Base-by-base conservation (phyloP, 1,140 invertebrate species). In the Cryptotermes secundus region DNA sequence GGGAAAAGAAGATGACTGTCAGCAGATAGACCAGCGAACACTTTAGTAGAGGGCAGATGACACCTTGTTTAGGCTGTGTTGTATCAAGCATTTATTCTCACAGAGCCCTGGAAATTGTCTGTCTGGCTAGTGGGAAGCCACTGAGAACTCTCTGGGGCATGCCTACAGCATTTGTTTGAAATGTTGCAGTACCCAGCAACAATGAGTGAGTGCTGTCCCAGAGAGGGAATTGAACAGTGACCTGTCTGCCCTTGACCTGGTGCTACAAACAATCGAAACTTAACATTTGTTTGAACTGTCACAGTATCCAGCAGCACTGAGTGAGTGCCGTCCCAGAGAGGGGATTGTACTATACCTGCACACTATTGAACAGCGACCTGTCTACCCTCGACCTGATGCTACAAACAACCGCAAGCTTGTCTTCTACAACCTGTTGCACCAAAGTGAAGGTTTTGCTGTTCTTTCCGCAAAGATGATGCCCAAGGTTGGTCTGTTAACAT, bases 301-400 rank as follows among this genome's bases (percentile, higher is more conserved):
- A 3, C 91, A 93, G 90, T 90, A 93, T 86, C 88, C 90, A 45
- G 84, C 87, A 45, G 84, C 87, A 34, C 87, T 95, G 22, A 87
- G 86, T 79, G 84, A 87, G 38, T 90, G 90, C 79, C 89, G 89
- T 83, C 91, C 92, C 24, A 14, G 85, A 34, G 53, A 89, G 31
- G 83, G 86, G 34, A 1, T 24, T 35, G 79, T 88, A 7, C 34
- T 84, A 19, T 91, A 90, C 86, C 88, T 96, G 72, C 96, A 96
- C 86, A 87, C 92, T 65, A 89, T 96, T 34, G 87, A 92, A 53
- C 91, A 93, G 89, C 90, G 89, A 85, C 90, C 95, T 22, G 91
- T 90, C 0, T 90, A 89, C 86, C 24, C 86, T 10, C n/a, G 35
- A 14, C 85, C 85, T 6, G 26, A 84, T 10, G 87, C 88, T 4